Conservation (phyloP, 2,888 invertebrate species). For the Troilus luridus region DNA sequence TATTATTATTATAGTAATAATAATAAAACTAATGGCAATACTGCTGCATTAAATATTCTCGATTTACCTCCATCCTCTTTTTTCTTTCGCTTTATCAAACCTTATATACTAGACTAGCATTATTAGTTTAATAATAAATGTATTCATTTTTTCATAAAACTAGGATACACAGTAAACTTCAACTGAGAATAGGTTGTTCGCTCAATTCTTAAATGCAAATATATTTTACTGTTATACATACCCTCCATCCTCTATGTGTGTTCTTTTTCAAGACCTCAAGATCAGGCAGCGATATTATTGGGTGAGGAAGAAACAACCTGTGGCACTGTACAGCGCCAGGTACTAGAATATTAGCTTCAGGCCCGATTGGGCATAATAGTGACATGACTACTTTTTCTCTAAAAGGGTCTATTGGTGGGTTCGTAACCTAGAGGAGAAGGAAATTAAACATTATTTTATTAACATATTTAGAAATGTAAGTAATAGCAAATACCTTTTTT, state of each 20-base stretch:
- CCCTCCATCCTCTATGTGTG: constrained; percentile 89
- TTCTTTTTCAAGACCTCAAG: constrained; percentile 89
- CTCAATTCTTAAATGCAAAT: too few species aligned
- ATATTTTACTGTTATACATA: constrained; percentile 65
- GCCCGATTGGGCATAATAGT: constrained; percentile 95
- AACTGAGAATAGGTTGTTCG: not conserved
- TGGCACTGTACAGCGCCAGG: constrained; percentile 90
- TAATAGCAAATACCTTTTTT: too few species aligned
- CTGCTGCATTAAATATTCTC: too few species aligned
- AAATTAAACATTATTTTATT: not conserved
- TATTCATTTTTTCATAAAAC: not conserved
- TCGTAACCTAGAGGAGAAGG: constrained; percentile 79
- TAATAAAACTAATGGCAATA: too few species aligned
- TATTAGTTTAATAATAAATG: not conserved
- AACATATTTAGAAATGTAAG: too few species aligned
- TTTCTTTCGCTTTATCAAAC: too few species aligned
- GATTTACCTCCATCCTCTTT: too few species aligned
- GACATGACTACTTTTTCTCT: constrained; percentile 99
- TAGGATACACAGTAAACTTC: not conserved
- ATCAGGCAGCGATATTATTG: constrained; percentile 93
- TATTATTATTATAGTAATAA: too few species aligned
- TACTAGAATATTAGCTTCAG: constrained; percentile 93
- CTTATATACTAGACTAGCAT: too few species aligned
- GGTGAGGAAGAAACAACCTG: constrained; percentile 93
- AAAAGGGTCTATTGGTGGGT: constrained; percentile 99